Conservation (phyloP, 2,888 invertebrate species). For the Apomyelois bistriatella region DNA sequence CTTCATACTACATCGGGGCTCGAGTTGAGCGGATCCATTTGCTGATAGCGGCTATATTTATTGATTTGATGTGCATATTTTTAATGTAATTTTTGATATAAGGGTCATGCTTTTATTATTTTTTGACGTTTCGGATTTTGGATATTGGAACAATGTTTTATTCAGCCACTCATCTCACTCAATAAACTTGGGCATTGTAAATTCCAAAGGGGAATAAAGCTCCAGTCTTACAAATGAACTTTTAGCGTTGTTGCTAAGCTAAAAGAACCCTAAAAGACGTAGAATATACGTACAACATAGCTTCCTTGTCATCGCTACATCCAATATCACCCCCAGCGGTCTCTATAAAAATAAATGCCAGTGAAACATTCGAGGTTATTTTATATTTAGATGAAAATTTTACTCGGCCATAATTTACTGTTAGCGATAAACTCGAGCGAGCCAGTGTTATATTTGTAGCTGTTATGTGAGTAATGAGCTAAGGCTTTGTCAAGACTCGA, state of each 20-base stretch:
- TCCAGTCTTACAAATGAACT: no score
- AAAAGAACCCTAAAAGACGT: neutral
- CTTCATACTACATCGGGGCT: neutral
- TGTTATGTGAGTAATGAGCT: slow-evolving; percentile 28
- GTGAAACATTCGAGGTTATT: slow-evolving; percentile 12
- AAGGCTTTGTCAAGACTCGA: slow-evolving; percentile 29
- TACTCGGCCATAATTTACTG: slow-evolving; percentile 20
- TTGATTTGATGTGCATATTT: neutral
- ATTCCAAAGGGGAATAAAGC: no score
- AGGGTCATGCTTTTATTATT: no score
- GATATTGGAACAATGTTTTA: no score
- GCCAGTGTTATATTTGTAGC: slow-evolving; percentile 20
- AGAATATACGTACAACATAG: neutral
- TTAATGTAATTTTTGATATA: neutral
- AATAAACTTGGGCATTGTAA: no score
- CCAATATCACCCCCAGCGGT: slow-evolving; percentile 14
- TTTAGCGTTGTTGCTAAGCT: no score
- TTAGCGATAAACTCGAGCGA: slow-evolving; percentile 19
- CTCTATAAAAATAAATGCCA: slow-evolving; percentile 17
- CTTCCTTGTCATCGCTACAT: neutral
- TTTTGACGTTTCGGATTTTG: no score
- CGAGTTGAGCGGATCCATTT: neutral
- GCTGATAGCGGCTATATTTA: neutral
- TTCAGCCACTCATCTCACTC: no score
- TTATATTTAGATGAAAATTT: slow-evolving; percentile 20